Evolutionary conservation across 2,888 invertebrate species (phyloP), one percentile per base, ranked within the genome.

Genomic region (Acanthacorydalis orientalis): DNA sequence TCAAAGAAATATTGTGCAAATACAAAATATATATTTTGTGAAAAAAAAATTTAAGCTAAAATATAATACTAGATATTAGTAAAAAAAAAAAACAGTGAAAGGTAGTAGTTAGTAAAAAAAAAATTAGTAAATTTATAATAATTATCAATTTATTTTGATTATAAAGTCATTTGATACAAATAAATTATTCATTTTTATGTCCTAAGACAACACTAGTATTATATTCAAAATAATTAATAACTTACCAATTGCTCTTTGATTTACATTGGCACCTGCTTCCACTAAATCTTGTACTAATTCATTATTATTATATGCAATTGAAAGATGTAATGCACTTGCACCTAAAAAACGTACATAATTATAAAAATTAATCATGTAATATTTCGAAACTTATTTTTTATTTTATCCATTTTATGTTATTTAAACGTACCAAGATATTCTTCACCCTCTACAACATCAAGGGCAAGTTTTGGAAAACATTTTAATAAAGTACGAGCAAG

Each of bases 361-460:
- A 8, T 9, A 37, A 23, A 31, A 11, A 41, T 23, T 31, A 7
- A 14, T 2, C 8, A 12, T 6, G 23, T 23, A 23, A 23, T 23
- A 6, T 23, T 23, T 23, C 6, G 23, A 23, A 23, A 23, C 3
- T 23, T 23, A 23, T 23, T 23, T 23, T 6, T 6, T 23, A 23
- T 23, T 23, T 4, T 6, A 4, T 23, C 6, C 23, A 23, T 23
- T 23, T 23, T 23, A 23, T 23, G 6, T 32, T 23, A 23, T 23
- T 4, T 33, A 57, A 12, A 46, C 53, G 48, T 64, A 82, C 89
- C 95, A 60, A 92, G 77, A 69, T 96, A 96, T 68, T 97, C 96
- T 64, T 95, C 93, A 0, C 95, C 95, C 68, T 97, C 93, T 48
- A 97, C 95, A 3, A 93, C 85, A 66, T 98, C 97, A 50, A 91